phyloP scores from a whole-genome alignment of 2,113 vertebrate species.

The Silurus glanis region DNA sequence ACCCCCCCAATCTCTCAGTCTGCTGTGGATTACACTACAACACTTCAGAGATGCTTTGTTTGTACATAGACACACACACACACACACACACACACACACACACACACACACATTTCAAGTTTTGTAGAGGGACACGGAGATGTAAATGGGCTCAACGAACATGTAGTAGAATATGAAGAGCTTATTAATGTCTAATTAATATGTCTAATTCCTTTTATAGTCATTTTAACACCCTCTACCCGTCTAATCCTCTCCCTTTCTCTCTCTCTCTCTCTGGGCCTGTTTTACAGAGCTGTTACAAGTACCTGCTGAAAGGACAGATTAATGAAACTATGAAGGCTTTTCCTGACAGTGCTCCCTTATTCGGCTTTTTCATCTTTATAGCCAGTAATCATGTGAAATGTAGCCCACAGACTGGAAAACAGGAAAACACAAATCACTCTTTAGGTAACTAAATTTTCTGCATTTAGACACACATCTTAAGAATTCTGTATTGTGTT shows the following conservation, averaged over 20 bases:
- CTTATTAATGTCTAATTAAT: not conserved
- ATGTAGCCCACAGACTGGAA: constrained; percentile 23
- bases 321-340: constrained; percentile 34
- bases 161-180: not conserved
- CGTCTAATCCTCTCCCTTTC: not conserved
- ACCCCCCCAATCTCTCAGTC: constrained; percentile 62
- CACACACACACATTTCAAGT: not conserved
- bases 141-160: not conserved
- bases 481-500: not conserved
- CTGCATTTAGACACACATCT: not conserved
- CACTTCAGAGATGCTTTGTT: constrained; percentile 80
- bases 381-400: constrained; percentile 43
- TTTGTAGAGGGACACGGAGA: not conserved
- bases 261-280: not conserved
- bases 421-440: not conserved
- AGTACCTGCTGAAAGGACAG: constrained; percentile 37
- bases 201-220: not conserved
- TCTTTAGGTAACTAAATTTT: not conserved
- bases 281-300: constrained; percentile 10
- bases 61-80: constrained; percentile 65
- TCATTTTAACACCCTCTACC: not conserved
- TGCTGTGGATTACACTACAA: constrained; percentile 86
- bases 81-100: constrained; percentile 63
- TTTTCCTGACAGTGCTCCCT: constrained; percentile 24
- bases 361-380: constrained; percentile 39